Conservation (phyloP, 2,113 vertebrate genomes). For the Ailurus styani region DNA sequence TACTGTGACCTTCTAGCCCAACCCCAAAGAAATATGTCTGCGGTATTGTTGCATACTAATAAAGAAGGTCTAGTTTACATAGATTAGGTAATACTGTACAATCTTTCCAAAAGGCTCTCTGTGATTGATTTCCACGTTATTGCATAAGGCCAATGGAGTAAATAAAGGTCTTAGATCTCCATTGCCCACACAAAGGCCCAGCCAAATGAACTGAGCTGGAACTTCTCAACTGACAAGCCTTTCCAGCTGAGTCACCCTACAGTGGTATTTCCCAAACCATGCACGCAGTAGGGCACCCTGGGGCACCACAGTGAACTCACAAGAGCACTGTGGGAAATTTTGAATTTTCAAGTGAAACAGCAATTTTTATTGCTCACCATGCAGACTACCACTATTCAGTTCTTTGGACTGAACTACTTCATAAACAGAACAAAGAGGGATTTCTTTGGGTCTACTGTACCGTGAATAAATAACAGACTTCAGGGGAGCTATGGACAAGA, state of each 20-base stretch:
- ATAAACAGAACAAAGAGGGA: background rate
- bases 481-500: background rate
- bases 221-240: background rate
- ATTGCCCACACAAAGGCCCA: background rate
- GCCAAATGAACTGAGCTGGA: background rate
- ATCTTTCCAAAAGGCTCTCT: background rate
- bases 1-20: background rate
- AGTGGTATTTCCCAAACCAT: background rate
- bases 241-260: background rate
- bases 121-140: background rate
- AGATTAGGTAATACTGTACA: background rate
- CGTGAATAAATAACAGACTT: background rate
- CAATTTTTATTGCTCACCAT: background rate
- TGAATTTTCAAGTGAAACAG: background rate
- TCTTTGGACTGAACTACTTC: background rate
- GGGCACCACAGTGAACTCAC: background rate
- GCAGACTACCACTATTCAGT: background rate
- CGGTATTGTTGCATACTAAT: background rate
- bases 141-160: background rate
- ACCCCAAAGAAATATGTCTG: background rate
- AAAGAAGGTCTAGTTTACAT: background rate
- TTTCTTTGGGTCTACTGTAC: background rate
- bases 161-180: background rate
- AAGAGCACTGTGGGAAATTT: background rate
- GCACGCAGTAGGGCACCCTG: background rate